Evolutionary conservation across 2,888 invertebrate genomes (phyloP), one percentile per base, ranked within the genome.

Genomic region (Nymphalis c-album): DNA sequence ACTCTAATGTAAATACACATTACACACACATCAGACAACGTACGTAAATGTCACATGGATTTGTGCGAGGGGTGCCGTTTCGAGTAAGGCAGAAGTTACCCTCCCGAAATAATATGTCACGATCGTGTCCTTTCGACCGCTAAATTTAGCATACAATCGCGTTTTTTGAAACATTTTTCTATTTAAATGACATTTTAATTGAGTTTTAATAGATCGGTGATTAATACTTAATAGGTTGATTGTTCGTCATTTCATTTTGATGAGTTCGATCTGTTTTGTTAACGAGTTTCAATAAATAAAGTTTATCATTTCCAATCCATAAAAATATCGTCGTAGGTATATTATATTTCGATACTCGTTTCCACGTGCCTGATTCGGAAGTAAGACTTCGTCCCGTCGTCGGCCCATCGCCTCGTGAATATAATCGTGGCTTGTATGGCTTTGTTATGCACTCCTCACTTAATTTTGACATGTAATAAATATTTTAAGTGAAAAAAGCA

Each of bases 361-460:
- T n/a, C 26, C 71, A 67, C 73, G 69, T 68, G 70, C 59, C 60
- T 18, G 35, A 66, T 67, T 69, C 74, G 74, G 74, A 74, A 73
- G 64, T 62, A 63, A 61, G 63, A 50, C 67, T 61, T 72, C 68
- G 64, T 60, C 63, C 47, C 61, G 53, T 66, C 69, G 55, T 50
- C 67, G 60, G 64, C 63, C 62, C 60, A 48, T 53, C 60, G 65
- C 64, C 1, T 17, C 20, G 26, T 64, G 58, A 58, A 50, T 68
- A 45, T 53, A 22, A 7, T 26, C 16, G 16, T 13, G 13, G 10
- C 47, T n/a, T 47, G 6, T 20, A 18, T 20, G n/a, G 18, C 18
- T 55, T 55, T 7, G 31, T 31, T 53, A 26, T 53, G 7, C 7
- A 7, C 3, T 53, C n/a, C n/a, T 17, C 7, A 20, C 18, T 50